Base-by-base conservation (phyloP, 1,140 invertebrate genomes). In the Neotoxoptera formosana region DNA sequence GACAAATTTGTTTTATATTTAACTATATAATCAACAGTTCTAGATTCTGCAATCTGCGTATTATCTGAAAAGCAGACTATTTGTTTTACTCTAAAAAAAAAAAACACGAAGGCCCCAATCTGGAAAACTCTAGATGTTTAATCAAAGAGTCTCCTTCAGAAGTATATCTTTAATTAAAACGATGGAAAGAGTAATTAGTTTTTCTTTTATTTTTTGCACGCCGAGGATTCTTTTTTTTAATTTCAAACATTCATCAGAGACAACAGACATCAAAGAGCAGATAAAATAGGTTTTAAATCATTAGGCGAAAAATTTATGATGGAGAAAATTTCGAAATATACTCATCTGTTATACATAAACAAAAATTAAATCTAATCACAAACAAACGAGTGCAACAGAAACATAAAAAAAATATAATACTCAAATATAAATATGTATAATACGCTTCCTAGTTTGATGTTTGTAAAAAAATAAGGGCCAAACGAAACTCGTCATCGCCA, bases 91-190 rank as follows among this genome's bases (percentile, higher is more conserved):
- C 30, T n/a, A 30, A 47, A 45, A 87, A 88, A 87, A 47, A 51
- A 88, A 88, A 88, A 90, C 36, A 60, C 11, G 8, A n/a, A 90
- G 41, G 34, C 23, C 53, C 34, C 53, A 17, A 60, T 41, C 51
- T 30, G n/a, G 87, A 60, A 90, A 45, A 90, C 88, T 90, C 36
- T 36, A 41, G 51, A 90, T 60, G 34, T 90, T 90, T 60, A 90
- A 60, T 60, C 51, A 90, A 34, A 90, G 51, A 41, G 51, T 53
- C 56, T 92, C 8, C 6, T 9, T 3, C 41, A 84, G 47, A 53
- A 92, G n/a, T 23, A 92, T 84, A 51, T 92, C 23, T 53, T 84
- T 92, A 92, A 92, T 92, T 92, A 92, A 92, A 92, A 92, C 23
- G 48, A 93, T n/a, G 81, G 81, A 84, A 11, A 93, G 36, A 86